Evolutionary conservation across 2,888 invertebrate genomes (phyloP).

Genomic region (Argyresthia albistria): DNA sequence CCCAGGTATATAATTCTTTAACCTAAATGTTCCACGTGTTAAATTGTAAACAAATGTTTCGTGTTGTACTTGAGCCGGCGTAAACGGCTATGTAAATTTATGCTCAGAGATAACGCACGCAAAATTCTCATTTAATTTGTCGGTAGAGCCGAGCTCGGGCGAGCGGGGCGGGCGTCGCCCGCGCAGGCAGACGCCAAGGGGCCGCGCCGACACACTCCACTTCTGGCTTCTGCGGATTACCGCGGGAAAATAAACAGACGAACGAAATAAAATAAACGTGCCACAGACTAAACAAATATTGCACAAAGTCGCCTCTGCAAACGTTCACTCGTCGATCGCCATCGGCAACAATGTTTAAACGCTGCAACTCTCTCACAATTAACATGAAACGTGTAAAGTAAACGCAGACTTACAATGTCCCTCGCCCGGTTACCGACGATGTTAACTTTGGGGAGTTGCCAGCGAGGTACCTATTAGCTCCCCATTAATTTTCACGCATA

Average conservation of each 20-base stretch:
- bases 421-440: background rate
- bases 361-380: background rate
- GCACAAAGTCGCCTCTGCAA: background rate
- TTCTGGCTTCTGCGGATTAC: slow-evolving; percentile 16
- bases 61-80: background rate
- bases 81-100: slow-evolving; percentile 2
- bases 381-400: background rate
- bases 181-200: slow-evolving; percentile 29
- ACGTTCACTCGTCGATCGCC: background rate
- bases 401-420: background rate
- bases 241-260: slow-evolving; percentile 12
- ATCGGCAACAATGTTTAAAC: too few species aligned
- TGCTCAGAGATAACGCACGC: slow-evolving; percentile 1
- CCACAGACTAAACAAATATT: slow-evolving; percentile 24
- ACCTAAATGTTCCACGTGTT: background rate
- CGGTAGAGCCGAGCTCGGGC: background rate
- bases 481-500: too few species aligned
- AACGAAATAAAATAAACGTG: slow-evolving; percentile 16
- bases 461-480: too few species aligned
- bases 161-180: background rate
- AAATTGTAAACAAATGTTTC: background rate
- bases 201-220: slow-evolving; percentile 20
- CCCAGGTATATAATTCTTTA: background rate
- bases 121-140: slow-evolving; percentile 3
- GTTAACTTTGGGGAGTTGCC: background rate